A percentile compares a stretch with the other conserved stretches of the same genome.
These are phyloP conservation scores for Nanger granti DNA, from an alignment of 2,113 vertebrate species.

Conservation along the genomic window DNA sequence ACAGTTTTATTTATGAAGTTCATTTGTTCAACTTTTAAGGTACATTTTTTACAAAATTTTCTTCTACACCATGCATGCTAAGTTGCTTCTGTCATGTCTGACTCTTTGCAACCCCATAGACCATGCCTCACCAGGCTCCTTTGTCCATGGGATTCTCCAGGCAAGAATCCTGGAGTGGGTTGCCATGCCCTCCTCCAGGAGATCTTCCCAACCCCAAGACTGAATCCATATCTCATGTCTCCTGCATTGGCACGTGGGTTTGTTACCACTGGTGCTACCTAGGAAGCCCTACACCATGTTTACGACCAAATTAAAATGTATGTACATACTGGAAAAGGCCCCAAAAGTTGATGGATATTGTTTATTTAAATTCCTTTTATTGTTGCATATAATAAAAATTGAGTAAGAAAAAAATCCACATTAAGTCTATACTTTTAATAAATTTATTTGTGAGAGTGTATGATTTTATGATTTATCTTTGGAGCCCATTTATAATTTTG, in stretches of 20 bases:
- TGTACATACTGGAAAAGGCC: background rate
- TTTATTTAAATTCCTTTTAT: conserved; percentile 2
- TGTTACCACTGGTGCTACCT: background rate
- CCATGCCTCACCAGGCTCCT: background rate
- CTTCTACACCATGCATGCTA: background rate
- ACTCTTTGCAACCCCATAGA: background rate
- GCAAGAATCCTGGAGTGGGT: background rate
- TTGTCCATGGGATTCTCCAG: background rate
- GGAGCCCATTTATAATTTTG: background rate
- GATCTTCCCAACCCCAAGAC: background rate
- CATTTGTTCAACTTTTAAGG: conserved; percentile 3
- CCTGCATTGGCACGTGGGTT: background rate
- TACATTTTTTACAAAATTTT: background rate
- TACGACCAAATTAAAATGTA: background rate
- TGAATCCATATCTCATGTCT: background rate
- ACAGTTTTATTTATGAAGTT: conserved; percentile 11
- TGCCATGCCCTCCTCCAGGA: background rate
- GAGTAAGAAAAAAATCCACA: background rate
- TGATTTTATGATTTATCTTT: conserved; percentile 7
- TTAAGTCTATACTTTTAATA: background rate
- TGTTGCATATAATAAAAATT: background rate
- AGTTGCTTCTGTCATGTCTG: background rate
- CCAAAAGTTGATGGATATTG: background rate
- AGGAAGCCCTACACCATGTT: background rate
- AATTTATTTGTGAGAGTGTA: background rate